Conservation (phyloP, 2,888 invertebrate genomes). For the Idaea dimidiata region DNA sequence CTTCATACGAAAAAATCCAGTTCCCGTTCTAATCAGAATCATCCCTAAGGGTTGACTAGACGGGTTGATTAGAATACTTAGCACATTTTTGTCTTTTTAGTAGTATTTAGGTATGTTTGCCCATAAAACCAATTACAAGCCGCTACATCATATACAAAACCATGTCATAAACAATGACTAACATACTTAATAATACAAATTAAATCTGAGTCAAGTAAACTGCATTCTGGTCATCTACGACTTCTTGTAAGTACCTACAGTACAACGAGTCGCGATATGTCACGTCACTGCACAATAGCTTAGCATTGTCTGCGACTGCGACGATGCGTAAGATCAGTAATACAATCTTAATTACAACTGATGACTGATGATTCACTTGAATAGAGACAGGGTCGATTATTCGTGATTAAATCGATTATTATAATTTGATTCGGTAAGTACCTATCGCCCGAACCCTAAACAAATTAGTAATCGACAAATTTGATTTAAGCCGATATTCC, state of each 20-base stretch:
- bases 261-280: neutral
- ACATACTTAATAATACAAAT: neutral
- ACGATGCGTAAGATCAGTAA: constrained; percentile 28
- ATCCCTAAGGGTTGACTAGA: too few relatives aligned
- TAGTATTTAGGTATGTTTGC: too few relatives aligned
- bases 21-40: too few relatives aligned
- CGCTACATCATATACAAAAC: neutral
- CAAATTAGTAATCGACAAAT: neutral
- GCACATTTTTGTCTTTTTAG: too few relatives aligned
- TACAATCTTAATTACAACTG: constrained; percentile 27
- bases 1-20: too few relatives aligned
- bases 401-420: neutral
- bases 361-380: constrained; percentile 23
- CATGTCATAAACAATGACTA: neutral
- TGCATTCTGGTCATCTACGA: neutral
- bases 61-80: too few relatives aligned
- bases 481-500: too few relatives aligned
- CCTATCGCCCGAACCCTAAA: neutral
- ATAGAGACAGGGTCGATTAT: neutral
- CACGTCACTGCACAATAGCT: constrained; percentile 2
- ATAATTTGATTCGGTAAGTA: neutral
- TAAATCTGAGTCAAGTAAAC: neutral
- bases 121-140: too few relatives aligned
- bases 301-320: constrained; percentile 23
- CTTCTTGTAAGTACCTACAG: too few relatives aligned